A percentile compares a stretch with the other conserved stretches of the same genome.
Conservation (phyloP, 2,113 vertebrate genomes). For the Austrofundulus limnaeus region DNA sequence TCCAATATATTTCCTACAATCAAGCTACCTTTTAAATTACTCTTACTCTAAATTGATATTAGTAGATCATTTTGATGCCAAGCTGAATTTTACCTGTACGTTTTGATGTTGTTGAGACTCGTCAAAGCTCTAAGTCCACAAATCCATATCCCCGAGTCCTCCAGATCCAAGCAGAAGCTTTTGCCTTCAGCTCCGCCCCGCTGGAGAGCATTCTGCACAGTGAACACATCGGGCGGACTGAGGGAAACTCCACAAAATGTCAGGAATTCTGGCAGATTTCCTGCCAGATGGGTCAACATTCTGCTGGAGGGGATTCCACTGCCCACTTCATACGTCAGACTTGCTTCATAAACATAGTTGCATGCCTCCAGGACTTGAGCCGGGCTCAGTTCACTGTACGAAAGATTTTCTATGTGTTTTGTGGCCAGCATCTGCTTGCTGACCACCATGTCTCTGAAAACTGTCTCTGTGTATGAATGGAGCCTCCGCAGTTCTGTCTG, state of each 20-base stretch:
- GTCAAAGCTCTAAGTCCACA: constrained; percentile 82
- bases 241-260: constrained; percentile 83
- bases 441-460: not conserved
- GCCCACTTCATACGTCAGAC: constrained; percentile 18
- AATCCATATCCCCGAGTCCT: constrained; percentile 80
- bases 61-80: no score
- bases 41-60: no score
- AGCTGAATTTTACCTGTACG: constrained; percentile 81
- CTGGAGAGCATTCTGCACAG: constrained; percentile 78
- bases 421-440: constrained; percentile 76
- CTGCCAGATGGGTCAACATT: constrained; percentile 73
- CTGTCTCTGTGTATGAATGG: constrained; percentile 37
- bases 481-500: constrained; percentile 33
- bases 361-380: constrained; percentile 84
- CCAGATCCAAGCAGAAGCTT: constrained; percentile 84
- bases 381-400: constrained; percentile 64
- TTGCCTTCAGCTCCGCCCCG: constrained; percentile 61
- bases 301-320: constrained; percentile 13
- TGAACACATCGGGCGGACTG: constrained; percentile 77
- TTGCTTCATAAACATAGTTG: constrained; percentile 83
- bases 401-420: constrained; percentile 78
- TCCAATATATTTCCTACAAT: no score
- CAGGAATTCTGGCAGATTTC: constrained; percentile 76
- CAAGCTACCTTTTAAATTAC: no score
- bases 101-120: constrained; percentile 78